phyloP scores from a whole-genome alignment of 2,888 invertebrate genomes.

The Agelastica alni region DNA sequence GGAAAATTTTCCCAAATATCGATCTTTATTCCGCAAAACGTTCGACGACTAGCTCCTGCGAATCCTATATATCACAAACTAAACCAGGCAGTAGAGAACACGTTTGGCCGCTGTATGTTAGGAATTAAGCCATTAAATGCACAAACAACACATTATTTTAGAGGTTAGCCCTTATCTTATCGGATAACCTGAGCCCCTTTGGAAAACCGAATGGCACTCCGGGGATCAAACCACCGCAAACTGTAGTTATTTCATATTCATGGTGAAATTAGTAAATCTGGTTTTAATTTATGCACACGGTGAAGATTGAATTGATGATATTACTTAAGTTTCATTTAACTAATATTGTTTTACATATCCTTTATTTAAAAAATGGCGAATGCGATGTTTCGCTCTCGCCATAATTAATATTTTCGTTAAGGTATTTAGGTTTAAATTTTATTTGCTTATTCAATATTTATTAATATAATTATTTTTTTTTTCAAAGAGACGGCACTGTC shows the following conservation, averaged over 20 bases:
- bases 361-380: too few relatives aligned
- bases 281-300: constrained; percentile 11
- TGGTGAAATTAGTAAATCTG: constrained; percentile 12
- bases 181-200: constrained; percentile 18
- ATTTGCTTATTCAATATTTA: too few relatives aligned
- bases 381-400: too few relatives aligned
- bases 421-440: too few relatives aligned
- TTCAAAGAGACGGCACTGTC: too few relatives aligned
- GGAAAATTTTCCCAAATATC: too few relatives aligned
- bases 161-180: constrained; percentile 23
- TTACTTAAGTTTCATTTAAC: too few relatives aligned
- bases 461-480: too few relatives aligned
- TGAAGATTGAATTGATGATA: constrained; percentile 3
- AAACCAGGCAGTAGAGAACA: constrained; percentile 11
- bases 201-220: constrained; percentile 24
- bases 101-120: constrained; percentile 11
- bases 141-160: constrained; percentile 23
- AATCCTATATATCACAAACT: constrained; percentile 7
- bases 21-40: too few relatives aligned
- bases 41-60: too few relatives aligned
- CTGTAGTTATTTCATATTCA: constrained; percentile 23
- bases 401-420: too few relatives aligned
- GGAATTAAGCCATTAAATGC: constrained; percentile 19
- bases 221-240: constrained; percentile 17
- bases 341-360: too few relatives aligned